Conservation (phyloP, 2,797 vertebrate species). For the Ceyx erithaca region DNA sequence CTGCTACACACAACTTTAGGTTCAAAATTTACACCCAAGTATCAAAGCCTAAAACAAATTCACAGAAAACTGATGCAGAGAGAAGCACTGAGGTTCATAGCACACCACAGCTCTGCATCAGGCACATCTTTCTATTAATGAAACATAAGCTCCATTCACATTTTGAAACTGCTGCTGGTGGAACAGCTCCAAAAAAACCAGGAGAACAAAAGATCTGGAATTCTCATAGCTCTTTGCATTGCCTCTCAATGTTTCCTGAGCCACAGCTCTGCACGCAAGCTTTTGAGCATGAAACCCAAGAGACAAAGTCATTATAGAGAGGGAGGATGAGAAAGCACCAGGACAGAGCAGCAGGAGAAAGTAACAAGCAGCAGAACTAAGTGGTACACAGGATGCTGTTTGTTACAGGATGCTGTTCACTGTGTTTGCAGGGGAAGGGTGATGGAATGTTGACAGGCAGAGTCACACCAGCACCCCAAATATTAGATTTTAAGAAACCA, state of each 20-base stretch:
- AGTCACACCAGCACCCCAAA: not conserved
- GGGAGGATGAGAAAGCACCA: not conserved
- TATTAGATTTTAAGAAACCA: not conserved
- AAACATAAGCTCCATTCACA: slow-evolving; percentile 39
- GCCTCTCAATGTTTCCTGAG: slow-evolving; percentile 35
- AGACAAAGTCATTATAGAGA: not conserved
- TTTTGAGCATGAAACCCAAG: slow-evolving; percentile 44
- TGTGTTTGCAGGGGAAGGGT: not conserved
- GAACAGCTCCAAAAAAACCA: not conserved
- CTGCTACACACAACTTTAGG: not conserved
- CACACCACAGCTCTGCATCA: fast-evolving
- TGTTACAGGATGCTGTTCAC: not conserved
- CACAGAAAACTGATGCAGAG: not conserved
- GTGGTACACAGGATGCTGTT: not conserved
- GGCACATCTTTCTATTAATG: slow-evolving; percentile 7
- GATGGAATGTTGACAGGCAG: not conserved
- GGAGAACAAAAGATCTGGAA: slow-evolving; percentile 4
- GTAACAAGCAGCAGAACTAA: not conserved
- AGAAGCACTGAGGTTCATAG: not conserved
- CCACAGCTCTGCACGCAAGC: not conserved
- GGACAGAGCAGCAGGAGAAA: not conserved
- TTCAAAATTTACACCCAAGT: not conserved
- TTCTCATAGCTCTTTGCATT: not conserved
- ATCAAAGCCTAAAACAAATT: not conserved
- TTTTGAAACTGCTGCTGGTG: slow-evolving; percentile 10